phyloP scores from a whole-genome alignment of 2,113 vertebrate genomes.

The Nycticorax nycticorax region DNA sequence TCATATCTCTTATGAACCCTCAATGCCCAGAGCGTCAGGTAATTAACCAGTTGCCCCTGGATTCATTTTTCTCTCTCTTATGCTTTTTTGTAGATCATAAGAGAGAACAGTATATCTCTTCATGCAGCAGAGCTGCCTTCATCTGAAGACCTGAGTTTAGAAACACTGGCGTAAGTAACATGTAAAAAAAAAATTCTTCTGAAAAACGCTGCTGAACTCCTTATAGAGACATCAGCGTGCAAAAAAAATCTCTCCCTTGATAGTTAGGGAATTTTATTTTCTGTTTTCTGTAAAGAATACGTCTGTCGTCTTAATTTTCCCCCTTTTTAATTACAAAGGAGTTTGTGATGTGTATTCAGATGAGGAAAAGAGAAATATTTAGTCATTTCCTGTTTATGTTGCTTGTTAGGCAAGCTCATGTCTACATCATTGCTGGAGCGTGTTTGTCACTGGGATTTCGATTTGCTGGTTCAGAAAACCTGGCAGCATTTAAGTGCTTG shows the following conservation, averaged over 20 bases:
- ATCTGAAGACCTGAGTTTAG: conserved; percentile 93
- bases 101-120: conserved; percentile 87
- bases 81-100: conserved; percentile 85
- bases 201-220: neutral
- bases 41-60: neutral
- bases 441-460: conserved; percentile 94
- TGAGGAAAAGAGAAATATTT: neutral
- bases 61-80: neutral
- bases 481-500: conserved; percentile 95
- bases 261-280: neutral
- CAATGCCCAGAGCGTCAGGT: neutral
- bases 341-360: neutral
- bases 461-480: conserved; percentile 95
- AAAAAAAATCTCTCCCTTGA: neutral
- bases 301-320: neutral
- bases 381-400: conserved; percentile 24
- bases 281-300: neutral
- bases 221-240: neutral
- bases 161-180: conserved; percentile 90
- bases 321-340: neutral
- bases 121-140: conserved; percentile 80
- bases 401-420: conserved; percentile 89
- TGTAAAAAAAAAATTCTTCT: neutral
- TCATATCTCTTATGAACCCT: neutral
- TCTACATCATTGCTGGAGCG: conserved; percentile 96